Conservation (phyloP, 2,888 invertebrate genomes). For the Pemphredon lugubris region DNA sequence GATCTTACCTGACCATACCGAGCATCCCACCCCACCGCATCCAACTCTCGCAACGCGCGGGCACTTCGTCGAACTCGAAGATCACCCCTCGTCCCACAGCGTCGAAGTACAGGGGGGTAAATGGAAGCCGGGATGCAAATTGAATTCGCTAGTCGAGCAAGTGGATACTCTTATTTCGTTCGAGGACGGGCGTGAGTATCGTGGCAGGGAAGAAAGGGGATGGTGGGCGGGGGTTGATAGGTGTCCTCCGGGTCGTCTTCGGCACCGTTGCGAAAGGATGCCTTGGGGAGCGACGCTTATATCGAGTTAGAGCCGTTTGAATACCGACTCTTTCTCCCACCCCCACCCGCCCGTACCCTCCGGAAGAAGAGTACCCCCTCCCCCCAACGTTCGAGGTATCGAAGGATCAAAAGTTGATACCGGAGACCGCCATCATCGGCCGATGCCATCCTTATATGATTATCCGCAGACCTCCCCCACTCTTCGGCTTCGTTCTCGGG, state of each 20-base stretch:
- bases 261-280: conserved; percentile 58
- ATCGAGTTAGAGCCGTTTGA: conserved; percentile 80
- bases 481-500: conserved; percentile 13
- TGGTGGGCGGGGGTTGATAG: conserved; percentile 28
- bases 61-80: background rate
- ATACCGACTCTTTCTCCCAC: conserved; percentile 76
- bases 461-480: conserved; percentile 68
- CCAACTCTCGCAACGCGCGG: no score
- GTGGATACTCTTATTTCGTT: conserved; percentile 67
- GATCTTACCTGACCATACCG: background rate
- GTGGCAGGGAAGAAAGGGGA: conserved; percentile 32
- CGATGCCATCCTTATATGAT: conserved; percentile 72
- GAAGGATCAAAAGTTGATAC: conserved; percentile 76
- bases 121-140: conserved; percentile 74
- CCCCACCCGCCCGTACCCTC: no score
- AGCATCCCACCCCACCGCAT: no score
- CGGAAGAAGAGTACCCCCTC: conserved; percentile 31
- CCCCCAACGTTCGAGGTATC: conserved; percentile 55
- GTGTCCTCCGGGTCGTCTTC: conserved; percentile 56
- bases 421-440: conserved; percentile 44
- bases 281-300: conserved; percentile 77
- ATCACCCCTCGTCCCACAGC: background rate
- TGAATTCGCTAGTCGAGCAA: conserved; percentile 67
- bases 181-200: conserved; percentile 33
- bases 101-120: conserved; percentile 25